These are phyloP conservation scores for Sylvilagus bachmani DNA, from an alignment of 2,113 vertebrate genomes.

Conservation along the genomic window DNA sequence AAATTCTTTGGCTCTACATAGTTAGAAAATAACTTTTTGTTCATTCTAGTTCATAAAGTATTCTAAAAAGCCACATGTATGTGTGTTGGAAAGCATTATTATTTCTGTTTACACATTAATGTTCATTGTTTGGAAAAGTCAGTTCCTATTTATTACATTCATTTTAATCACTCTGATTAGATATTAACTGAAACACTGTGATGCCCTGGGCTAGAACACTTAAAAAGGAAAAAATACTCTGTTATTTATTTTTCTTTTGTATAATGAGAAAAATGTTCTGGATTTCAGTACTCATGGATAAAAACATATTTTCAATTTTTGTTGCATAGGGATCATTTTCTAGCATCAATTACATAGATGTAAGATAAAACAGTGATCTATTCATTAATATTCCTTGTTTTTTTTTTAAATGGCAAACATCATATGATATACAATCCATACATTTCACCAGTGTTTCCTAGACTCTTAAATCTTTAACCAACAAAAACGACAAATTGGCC, in stretches of 20 bases:
- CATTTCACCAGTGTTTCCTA: not conserved
- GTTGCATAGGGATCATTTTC: not conserved
- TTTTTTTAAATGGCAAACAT: not conserved
- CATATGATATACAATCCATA: not conserved
- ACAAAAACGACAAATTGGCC: not conserved
- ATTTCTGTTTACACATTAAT: not conserved
- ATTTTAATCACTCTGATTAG: constrained; percentile 38
- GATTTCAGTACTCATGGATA: not conserved
- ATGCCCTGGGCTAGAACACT: not conserved
- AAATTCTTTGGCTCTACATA: not conserved
- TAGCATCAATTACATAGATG: not conserved
- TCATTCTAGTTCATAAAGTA: not conserved
- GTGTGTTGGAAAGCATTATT: not conserved
- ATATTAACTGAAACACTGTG: constrained; percentile 23
- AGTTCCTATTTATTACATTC: constrained; percentile 54
- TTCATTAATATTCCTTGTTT: not conserved
- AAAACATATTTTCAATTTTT: not conserved
- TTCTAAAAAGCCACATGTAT: constrained; percentile 44
- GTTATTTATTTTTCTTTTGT: constrained; percentile 8
- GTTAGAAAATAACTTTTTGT: constrained; percentile 28
- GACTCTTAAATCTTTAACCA: not conserved
- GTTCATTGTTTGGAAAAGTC: constrained; percentile 50
- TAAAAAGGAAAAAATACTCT: not conserved
- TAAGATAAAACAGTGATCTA: not conserved
- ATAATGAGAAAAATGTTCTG: constrained; percentile 20